Conservation (phyloP, 2,113 vertebrate genomes). For the Brienomyrus brachyistius region DNA sequence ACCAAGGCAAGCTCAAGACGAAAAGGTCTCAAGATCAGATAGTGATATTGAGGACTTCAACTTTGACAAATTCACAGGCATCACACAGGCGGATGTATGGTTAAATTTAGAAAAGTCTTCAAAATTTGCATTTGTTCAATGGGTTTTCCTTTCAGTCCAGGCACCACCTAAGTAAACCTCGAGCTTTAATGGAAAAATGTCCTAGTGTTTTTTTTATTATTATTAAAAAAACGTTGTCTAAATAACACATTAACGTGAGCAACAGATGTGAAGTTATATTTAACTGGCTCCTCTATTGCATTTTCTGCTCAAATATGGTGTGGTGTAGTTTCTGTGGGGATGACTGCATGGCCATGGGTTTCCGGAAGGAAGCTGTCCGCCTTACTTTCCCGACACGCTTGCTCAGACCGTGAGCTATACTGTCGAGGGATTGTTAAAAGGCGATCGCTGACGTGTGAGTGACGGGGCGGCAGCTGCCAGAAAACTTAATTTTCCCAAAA, state of each 20-base stretch:
- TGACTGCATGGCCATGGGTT: neutral
- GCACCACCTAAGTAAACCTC: constrained; percentile 4
- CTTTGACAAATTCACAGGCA: neutral
- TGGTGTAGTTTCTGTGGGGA: neutral
- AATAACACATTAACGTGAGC: constrained; percentile 22
- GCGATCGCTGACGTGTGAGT: neutral
- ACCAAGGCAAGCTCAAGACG: no score
- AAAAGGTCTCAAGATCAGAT: no score
- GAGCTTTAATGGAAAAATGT: constrained; percentile 9
- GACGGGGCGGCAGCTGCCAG: neutral
- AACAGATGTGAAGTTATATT: constrained; percentile 31
- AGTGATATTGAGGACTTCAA: no score
- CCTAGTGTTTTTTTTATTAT: neutral
- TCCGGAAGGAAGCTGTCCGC: neutral
- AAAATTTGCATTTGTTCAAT: constrained; percentile 25
- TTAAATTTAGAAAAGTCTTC: constrained; percentile 7
- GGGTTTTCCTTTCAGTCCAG: constrained; percentile 19
- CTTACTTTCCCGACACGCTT: neutral
- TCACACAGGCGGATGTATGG: neutral
- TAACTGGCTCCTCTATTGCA: constrained; percentile 1
- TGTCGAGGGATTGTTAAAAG: neutral
- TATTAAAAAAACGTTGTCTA: neutral
- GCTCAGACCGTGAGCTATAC: neutral
- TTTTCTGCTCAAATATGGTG: constrained; percentile 13
- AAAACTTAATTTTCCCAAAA: neutral